Evolutionary conservation across 35 echinoderm and acorn worm species (phyloP).

Genomic region (Anneissia japonica): DNA sequence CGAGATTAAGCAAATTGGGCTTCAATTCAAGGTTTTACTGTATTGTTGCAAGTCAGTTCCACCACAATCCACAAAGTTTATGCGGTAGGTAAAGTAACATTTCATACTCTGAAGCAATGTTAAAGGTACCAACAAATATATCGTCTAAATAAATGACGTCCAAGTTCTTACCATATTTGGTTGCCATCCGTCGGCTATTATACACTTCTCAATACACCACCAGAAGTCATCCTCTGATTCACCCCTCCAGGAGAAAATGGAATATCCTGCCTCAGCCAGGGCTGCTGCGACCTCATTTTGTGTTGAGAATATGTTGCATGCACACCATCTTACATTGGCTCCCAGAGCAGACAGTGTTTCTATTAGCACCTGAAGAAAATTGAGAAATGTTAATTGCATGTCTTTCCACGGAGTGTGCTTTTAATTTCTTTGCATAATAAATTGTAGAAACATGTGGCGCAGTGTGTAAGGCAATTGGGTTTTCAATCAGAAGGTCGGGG

Average conservation of each 20-base stretch:
- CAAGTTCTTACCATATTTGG: conserved; percentile 99
- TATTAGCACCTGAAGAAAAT: conserved; percentile 68
- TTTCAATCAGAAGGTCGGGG: too few relatives aligned
- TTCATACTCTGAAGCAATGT: too few relatives aligned
- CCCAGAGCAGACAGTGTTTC: conserved; percentile 75
- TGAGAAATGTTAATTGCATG: neutral
- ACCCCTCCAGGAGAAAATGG: conserved; percentile 78
- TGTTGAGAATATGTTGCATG: conserved; percentile 98
- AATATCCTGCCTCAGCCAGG: conserved; percentile 82
- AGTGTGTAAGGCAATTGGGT: too few relatives aligned
- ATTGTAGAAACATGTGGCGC: too few relatives aligned
- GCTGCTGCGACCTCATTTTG: conserved; percentile 98
- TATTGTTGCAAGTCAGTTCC: too few relatives aligned
- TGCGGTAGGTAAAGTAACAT: too few relatives aligned
- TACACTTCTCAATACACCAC: conserved; percentile 98
- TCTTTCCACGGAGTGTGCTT: neutral
- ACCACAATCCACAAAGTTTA: too few relatives aligned
- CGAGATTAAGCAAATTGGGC: too few relatives aligned
- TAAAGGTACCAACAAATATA: too few relatives aligned
- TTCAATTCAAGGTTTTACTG: too few relatives aligned
- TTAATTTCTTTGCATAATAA: neutral
- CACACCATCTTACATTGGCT: conserved; percentile 85
- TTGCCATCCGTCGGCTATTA: conserved; percentile 82
- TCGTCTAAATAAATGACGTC: too few relatives aligned
- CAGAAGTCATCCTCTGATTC: conserved; percentile 96